phyloP scores from a whole-genome alignment of 2,888 invertebrate species.

The Ptychoptera contaminata region DNA sequence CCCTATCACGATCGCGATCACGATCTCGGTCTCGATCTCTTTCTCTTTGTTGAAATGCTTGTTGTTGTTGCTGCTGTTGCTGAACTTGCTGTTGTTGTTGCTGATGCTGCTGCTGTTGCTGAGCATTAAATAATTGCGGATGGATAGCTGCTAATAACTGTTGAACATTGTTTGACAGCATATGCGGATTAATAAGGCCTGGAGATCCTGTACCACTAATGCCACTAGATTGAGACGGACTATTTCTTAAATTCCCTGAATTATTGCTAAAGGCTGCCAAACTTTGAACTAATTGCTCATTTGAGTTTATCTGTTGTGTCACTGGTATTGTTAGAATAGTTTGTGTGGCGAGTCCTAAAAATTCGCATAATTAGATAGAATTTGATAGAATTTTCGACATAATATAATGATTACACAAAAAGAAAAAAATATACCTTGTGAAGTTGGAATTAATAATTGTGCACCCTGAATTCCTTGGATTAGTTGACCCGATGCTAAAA shows the following conservation, averaged over 20 bases:
- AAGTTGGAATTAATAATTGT: slow-evolving; percentile 87
- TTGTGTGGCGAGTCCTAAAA: slow-evolving; percentile 79
- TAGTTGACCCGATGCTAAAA: slow-evolving; percentile 79
- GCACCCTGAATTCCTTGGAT: slow-evolving; percentile 88
- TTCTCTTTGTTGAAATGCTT: too few relatives aligned
- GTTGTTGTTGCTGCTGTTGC: slow-evolving; percentile 7
- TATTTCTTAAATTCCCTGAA: slow-evolving; percentile 26
- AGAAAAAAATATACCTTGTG: slow-evolving; percentile 52
- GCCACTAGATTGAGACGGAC: slow-evolving; percentile 60
- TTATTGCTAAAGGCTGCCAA: slow-evolving; percentile 17
- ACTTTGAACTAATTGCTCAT: slow-evolving; percentile 36
- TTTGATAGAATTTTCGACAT: too few relatives aligned
- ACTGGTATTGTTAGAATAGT: slow-evolving; percentile 92
- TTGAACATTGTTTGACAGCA: slow-evolving; percentile 57
- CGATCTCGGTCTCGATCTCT: too few relatives aligned
- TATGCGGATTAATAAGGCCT: slow-evolving; percentile 42
- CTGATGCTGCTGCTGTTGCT: slow-evolving; percentile 23
- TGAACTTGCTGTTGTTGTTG: slow-evolving; percentile 9
- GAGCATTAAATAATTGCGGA: slow-evolving; percentile 45
- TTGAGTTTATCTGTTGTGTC: slow-evolving; percentile 62
- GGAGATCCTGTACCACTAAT: slow-evolving; percentile 43
- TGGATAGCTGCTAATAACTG: slow-evolving; percentile 60
- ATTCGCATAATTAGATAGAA: slow-evolving; percentile 8
- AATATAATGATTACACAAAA: not conserved
- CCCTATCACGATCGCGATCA: too few relatives aligned